Evolutionary conservation across 2,888 invertebrate species (phyloP).

Genomic region (Lasioglossum lativentre): DNA sequence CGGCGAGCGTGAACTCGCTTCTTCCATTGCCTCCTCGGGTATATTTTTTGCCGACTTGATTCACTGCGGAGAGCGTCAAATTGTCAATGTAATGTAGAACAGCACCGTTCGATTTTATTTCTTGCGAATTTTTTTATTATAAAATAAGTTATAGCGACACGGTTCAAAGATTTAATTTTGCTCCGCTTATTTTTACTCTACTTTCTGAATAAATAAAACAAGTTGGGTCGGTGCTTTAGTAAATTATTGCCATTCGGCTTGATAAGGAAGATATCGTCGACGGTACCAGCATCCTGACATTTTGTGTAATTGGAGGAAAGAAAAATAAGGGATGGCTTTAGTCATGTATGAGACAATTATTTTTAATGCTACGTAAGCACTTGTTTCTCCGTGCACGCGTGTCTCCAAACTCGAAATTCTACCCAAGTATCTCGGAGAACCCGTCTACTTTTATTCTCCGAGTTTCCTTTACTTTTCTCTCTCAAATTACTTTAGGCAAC

Average conservation of each 20-base stretch:
- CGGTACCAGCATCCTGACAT: neutral
- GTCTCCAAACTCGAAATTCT: neutral
- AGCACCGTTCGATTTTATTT: neutral
- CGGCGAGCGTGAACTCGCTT: conserved; percentile 9
- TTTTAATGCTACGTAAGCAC: conserved; percentile 13
- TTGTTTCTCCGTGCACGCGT: neutral
- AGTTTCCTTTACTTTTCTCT: neutral
- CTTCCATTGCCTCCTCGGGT: neutral
- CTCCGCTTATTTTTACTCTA: neutral
- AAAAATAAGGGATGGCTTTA: neutral
- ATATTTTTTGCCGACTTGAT: neutral
- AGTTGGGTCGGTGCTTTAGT: neutral
- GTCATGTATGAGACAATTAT: conserved; percentile 16
- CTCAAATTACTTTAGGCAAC: neutral
- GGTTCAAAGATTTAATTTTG: neutral
- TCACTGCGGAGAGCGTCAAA: neutral
- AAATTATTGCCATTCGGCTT: neutral
- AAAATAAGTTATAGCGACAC: neutral
- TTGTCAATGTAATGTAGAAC: neutral
- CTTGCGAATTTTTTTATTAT: neutral
- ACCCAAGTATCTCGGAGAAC: neutral
- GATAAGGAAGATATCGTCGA: neutral
- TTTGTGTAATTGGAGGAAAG: neutral
- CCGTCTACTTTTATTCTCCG: neutral
- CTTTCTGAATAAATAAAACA: neutral